Percentiles rank a stretch among this genome's conserved stretches.
Evolutionary conservation across 1,140 invertebrate genomes (phyloP).

Genomic region (Vanessa tameamea): DNA sequence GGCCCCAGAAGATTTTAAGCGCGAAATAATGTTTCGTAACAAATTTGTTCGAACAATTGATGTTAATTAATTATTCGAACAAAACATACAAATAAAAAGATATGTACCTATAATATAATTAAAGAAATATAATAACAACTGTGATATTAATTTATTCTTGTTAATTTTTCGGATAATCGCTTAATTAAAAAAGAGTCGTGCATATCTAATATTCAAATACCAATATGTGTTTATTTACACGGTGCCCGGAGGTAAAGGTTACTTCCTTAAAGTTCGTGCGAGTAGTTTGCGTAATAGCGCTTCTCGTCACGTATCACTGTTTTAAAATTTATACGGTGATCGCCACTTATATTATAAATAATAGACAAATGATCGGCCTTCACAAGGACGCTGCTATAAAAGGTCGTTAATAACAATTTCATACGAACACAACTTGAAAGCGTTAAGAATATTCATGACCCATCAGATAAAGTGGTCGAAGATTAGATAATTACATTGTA

Average conservation of each 20-base stretch:
- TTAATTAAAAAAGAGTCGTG: slow-evolving; percentile 38
- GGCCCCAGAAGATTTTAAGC: too few species aligned
- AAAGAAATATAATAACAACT: neutral
- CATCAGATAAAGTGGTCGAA: slow-evolving; percentile 17
- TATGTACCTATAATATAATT: neutral
- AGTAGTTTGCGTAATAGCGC: slow-evolving; percentile 54
- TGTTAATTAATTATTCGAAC: too few species aligned
- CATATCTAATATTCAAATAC: slow-evolving; percentile 36
- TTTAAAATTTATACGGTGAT: slow-evolving; percentile 56
- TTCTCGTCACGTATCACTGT: slow-evolving; percentile 53
- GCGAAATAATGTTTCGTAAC: too few species aligned
- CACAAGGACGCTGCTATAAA: slow-evolving; percentile 65
- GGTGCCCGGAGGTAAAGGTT: slow-evolving; percentile 40
- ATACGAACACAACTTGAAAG: slow-evolving; percentile 44
- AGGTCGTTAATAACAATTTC: slow-evolving; percentile 52
- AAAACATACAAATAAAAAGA: neutral
- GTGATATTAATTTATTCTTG: neutral
- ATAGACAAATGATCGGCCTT: slow-evolving; percentile 68
- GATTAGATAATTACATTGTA: slow-evolving; percentile 13
- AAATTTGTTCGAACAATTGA: too few species aligned
- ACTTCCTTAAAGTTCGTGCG: slow-evolving; percentile 45
- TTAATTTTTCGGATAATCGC: slow-evolving; percentile 23
- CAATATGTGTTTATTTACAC: slow-evolving; percentile 42
- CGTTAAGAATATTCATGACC: slow-evolving; percentile 39
- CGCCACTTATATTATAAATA: slow-evolving; percentile 57